A percentile compares a stretch with the other conserved stretches of the same genome.
Evolutionary conservation across 2,797 vertebrate species (phyloP).

Genomic region (Rhynchotus rufescens): DNA sequence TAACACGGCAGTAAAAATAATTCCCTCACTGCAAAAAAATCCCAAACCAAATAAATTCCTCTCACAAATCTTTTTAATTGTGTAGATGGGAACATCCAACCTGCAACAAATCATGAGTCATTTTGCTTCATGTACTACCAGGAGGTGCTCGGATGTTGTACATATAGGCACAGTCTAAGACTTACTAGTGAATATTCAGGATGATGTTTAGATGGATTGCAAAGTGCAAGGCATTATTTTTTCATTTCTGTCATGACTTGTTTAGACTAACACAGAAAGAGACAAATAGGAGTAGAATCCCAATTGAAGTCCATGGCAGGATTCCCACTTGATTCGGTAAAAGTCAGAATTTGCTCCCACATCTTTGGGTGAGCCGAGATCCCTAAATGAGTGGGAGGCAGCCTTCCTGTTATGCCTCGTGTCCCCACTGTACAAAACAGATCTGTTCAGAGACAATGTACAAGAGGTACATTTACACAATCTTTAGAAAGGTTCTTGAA

Average conservation of each 20-base stretch:
- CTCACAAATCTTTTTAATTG: neutral
- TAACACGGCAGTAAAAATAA: neutral
- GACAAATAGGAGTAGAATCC: neutral
- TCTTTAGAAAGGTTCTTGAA: neutral
- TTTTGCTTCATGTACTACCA: neutral
- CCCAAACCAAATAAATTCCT: neutral
- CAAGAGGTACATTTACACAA: neutral
- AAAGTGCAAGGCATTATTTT: neutral
- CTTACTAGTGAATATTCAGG: neutral
- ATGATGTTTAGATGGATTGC: neutral
- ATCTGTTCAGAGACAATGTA: neutral
- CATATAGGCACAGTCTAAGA: rapidly evolving
- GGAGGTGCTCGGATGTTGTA: neutral
- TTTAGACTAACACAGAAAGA: neutral
- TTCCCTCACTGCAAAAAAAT: neutral
- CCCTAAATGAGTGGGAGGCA: neutral
- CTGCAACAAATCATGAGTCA: neutral
- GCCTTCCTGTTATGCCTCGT: neutral
- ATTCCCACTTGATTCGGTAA: neutral
- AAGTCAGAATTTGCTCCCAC: neutral
- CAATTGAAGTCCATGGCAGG: neutral
- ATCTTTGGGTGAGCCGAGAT: neutral
- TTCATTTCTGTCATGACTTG: neutral
- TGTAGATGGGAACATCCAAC: neutral
- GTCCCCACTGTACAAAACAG: neutral